Conservation (phyloP, 2,113 vertebrate genomes). For the Cacatua alba region DNA sequence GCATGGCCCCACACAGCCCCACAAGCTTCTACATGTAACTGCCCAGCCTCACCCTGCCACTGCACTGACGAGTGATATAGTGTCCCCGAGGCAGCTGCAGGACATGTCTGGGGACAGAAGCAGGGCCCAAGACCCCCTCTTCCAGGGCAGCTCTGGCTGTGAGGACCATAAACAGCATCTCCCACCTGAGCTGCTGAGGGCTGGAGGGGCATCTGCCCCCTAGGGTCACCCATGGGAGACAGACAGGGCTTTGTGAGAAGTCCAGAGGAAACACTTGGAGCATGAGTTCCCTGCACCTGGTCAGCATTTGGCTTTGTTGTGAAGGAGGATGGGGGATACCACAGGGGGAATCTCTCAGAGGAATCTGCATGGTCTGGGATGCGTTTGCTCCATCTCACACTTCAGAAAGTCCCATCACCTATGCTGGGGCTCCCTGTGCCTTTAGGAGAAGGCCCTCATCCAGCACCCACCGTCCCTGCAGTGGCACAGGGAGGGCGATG, state of each 20-base stretch:
- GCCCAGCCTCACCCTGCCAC: rapidly evolving
- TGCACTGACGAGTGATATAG: rapidly evolving
- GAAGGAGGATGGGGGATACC: rapidly evolving
- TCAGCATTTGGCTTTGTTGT: rapidly evolving
- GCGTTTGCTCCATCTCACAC: neutral
- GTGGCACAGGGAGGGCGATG: neutral
- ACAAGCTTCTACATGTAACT: neutral
- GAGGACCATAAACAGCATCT: neutral
- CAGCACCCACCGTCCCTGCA: neutral
- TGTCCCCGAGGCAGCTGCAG: rapidly evolving
- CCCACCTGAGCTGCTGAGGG: neutral
- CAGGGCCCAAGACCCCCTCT: neutral
- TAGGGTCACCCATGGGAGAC: rapidly evolving
- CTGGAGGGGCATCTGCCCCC: neutral
- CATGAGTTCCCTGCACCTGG: neutral
- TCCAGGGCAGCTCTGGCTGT: neutral
- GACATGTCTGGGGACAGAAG: neutral
- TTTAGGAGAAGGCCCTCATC: neutral
- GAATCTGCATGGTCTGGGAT: neutral
- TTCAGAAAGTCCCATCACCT: neutral
- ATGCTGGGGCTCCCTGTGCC: rapidly evolving
- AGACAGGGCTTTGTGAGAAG: neutral
- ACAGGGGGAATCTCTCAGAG: neutral
- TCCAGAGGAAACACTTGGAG: neutral
- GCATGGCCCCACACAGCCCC: too few relatives aligned